Conservation (phyloP, 2,797 vertebrate species). For the Helostoma temminkii region DNA sequence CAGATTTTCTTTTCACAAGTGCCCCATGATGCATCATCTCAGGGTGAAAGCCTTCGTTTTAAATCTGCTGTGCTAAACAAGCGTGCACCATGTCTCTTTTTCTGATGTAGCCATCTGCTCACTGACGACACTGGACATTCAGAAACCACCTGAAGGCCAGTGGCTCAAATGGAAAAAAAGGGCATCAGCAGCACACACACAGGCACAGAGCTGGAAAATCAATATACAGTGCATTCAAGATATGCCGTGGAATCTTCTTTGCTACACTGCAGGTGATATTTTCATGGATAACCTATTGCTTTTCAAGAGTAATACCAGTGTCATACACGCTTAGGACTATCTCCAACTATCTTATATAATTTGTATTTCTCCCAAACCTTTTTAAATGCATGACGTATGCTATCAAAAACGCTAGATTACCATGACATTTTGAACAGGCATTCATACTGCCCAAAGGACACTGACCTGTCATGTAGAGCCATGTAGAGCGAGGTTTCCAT, state of each 20-base stretch:
- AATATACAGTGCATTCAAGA: slow-evolving; percentile 46
- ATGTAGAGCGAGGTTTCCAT: not conserved
- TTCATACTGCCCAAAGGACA: not conserved
- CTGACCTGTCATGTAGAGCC: slow-evolving; percentile 3
- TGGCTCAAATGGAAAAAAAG: slow-evolving; percentile 39
- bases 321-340: not conserved
- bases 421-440: not conserved
- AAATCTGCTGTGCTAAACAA: slow-evolving; percentile 46
- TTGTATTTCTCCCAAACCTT: slow-evolving; percentile 7
- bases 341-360: not conserved
- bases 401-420: not conserved
- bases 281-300: slow-evolving; percentile 46
- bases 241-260: slow-evolving; percentile 47
- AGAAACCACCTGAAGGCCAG: slow-evolving; percentile 51
- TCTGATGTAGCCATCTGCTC: slow-evolving; percentile 57
- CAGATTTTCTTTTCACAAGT: slow-evolving; percentile 30
- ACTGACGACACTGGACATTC: slow-evolving; percentile 36
- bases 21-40: slow-evolving; percentile 40
- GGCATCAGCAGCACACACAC: slow-evolving; percentile 38
- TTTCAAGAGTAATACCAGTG: slow-evolving; percentile 31
- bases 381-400: not conserved
- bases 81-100: slow-evolving; percentile 32
- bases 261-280: slow-evolving; percentile 47
- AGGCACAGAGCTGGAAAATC: slow-evolving; percentile 61
- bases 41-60: slow-evolving; percentile 31